A percentile compares a stretch with the other conserved stretches of the same genome.
phyloP scores from a whole-genome alignment of 2,113 vertebrate genomes.

The Tetrax tetrax region DNA sequence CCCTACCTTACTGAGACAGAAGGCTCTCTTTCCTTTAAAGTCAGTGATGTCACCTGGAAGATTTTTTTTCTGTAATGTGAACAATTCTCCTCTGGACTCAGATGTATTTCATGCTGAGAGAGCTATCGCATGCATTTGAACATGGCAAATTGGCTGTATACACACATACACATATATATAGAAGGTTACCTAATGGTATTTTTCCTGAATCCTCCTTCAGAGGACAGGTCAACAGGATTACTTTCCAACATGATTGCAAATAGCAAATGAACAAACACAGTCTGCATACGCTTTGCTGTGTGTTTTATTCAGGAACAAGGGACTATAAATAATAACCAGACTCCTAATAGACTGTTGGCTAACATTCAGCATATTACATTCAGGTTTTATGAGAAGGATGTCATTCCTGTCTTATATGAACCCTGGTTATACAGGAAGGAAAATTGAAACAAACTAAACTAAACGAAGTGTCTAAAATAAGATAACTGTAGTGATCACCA shows the following conservation, averaged over 20 bases:
- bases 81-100: not conserved
- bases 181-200: not conserved
- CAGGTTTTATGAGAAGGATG: not conserved
- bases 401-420: not conserved
- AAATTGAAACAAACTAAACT: not conserved
- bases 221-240: not conserved
- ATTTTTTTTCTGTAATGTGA: not conserved
- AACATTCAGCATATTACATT: not conserved
- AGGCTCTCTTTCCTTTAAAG: not conserved
- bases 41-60: not conserved
- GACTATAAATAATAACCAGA: not conserved
- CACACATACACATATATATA: fast-evolving
- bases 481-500: not conserved
- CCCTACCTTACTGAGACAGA: not conserved
- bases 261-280: not conserved
- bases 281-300: not conserved
- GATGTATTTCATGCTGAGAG: not conserved
- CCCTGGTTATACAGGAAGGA: not conserved
- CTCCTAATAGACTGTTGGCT: not conserved
- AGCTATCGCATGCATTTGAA: not conserved
- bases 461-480: not conserved
- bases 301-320: not conserved
- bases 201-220: conserved; percentile 8
- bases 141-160: not conserved
- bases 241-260: not conserved